Evolutionary conservation across 2,113 vertebrate species (phyloP).

Genomic region (Melanerpes formicivorus): DNA sequence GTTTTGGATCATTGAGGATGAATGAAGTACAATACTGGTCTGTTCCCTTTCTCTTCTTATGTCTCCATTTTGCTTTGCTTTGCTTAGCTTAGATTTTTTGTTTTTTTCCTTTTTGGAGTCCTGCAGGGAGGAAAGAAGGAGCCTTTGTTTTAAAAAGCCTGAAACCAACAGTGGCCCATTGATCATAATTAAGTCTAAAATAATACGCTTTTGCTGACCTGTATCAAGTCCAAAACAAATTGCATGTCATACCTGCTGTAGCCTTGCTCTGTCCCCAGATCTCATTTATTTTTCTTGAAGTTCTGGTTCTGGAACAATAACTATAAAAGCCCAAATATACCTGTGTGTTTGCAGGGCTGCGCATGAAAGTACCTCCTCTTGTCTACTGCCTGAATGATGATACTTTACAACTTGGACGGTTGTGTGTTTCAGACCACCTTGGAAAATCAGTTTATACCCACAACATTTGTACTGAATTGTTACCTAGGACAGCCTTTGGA

Average conservation of each 20-base stretch:
- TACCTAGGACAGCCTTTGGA: not conserved
- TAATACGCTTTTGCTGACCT: constrained; percentile 57
- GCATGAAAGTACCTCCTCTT: not conserved
- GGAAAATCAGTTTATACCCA: not conserved
- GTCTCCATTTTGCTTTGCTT: constrained; percentile 42
- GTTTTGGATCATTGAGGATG: constrained; percentile 4
- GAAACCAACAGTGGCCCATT: constrained; percentile 59
- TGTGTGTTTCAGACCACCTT: not conserved
- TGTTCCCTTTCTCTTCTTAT: constrained; percentile 36
- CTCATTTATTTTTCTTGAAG: constrained; percentile 16
- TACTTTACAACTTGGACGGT: not conserved
- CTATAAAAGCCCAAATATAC: not conserved
- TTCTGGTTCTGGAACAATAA: not conserved
- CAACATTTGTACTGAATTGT: not conserved
- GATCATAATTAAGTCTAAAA: constrained; percentile 63
- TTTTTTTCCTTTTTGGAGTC: constrained; percentile 29
- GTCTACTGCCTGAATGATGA: not conserved
- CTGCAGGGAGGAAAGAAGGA: constrained; percentile 61
- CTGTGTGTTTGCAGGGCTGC: not conserved
- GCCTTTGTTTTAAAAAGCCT: constrained; percentile 63
- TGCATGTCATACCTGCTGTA: not conserved
- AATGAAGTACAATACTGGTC: constrained; percentile 32
- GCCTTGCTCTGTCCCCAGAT: not conserved
- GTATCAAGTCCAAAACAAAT: constrained; percentile 32
- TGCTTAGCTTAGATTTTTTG: constrained; percentile 48